These are phyloP conservation scores for Protaetia brevitarsis DNA, from an alignment of 1,140 invertebrate genomes.

Conservation along the genomic window DNA sequence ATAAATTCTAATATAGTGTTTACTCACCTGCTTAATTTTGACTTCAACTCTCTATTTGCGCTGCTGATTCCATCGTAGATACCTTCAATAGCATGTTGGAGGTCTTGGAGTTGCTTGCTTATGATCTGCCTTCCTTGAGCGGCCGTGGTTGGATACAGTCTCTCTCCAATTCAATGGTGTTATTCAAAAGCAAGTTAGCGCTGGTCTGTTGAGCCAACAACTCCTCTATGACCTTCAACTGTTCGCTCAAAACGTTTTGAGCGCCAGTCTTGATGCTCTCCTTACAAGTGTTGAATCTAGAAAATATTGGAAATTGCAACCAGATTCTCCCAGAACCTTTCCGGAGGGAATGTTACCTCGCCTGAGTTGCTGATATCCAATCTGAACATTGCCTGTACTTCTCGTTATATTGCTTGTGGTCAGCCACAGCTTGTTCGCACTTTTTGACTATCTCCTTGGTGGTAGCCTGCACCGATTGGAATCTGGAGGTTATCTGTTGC, in stretches of 20 bases:
- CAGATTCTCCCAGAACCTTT: not conserved
- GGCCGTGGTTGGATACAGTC: conserved; percentile 81
- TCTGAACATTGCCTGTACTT: conserved; percentile 82
- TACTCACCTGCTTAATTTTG: conserved; percentile 62
- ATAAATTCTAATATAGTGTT: too few relatives aligned
- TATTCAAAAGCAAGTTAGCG: conserved; percentile 74
- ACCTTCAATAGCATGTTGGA: conserved; percentile 76
- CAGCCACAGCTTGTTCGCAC: conserved; percentile 84
- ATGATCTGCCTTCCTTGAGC: conserved; percentile 84
- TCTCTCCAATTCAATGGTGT: conserved; percentile 85
- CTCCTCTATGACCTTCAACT: conserved; percentile 68
- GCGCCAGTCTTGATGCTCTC: conserved; percentile 55
- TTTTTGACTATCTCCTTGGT: conserved; percentile 92
- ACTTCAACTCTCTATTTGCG: conserved; percentile 71
- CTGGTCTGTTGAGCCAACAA: conserved; percentile 74
- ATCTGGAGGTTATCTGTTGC: conserved; percentile 87
- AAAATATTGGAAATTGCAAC: conserved; percentile 17
- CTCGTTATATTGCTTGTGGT: conserved; percentile 78
- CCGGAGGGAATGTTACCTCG: conserved; percentile 65
- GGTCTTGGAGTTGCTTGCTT: conserved; percentile 76
- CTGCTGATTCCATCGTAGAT: conserved; percentile 78
- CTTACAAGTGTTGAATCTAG: conserved; percentile 48
- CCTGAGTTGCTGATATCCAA: conserved; percentile 76
- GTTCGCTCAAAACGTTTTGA: conserved; percentile 62
- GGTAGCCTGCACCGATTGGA: conserved; percentile 85